Evolutionary conservation across 2,797 vertebrate genomes (phyloP), one percentile per base, ranked within the genome.

Genomic region (Premnoplex brunnescens): DNA sequence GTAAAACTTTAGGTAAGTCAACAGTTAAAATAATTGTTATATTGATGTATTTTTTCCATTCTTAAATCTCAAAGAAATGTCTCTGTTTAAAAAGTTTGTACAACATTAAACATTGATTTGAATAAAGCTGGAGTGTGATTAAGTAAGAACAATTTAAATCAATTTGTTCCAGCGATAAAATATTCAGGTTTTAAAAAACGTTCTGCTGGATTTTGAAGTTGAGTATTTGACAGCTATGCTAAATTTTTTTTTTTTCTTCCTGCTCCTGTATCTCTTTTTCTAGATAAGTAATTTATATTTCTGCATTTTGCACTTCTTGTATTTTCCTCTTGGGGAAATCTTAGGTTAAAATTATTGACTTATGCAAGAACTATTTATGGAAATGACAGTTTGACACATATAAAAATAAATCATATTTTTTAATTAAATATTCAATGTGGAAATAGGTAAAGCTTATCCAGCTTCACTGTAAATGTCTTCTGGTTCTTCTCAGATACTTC

Each of bases 1-100:
- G 95, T 83, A 98, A 95, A 96, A 98, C 93, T 91, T 69, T 93
- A 69, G 98, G 99, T 99, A 93, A 97, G 98, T 97, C 32, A 96
- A 67, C 26, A 59, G 30, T 75, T 92, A 58, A 78, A 91, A 54
- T 73, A 89, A 30, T 69, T 2, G 2, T 67, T 77, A 30, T 26
- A 19, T 59, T 82, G 30, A 68, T 51, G n/a, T 49, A 73, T 34
- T 60, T 26, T 67, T 76, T 68, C 20, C 36, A n/a, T 85, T 85
- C 46, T 56, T 74, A 74, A 66, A 24, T 72, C 34, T 66, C 36
- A 73, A 54, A 83, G 73, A 49, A 83, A 3, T 37, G 6, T 64
- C 17, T 85, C 2, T 64, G 12, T 80, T 69, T 56, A 12, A 67
- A 72, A 91, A 32, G 5, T 63, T 91, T 90, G 9, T 56, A 44